A percentile compares a stretch with the other conserved stretches of the same genome.
These are phyloP conservation scores for Scaptomyza reducta DNA, from an alignment of 2,888 invertebrate species.

Conservation along the genomic window DNA sequence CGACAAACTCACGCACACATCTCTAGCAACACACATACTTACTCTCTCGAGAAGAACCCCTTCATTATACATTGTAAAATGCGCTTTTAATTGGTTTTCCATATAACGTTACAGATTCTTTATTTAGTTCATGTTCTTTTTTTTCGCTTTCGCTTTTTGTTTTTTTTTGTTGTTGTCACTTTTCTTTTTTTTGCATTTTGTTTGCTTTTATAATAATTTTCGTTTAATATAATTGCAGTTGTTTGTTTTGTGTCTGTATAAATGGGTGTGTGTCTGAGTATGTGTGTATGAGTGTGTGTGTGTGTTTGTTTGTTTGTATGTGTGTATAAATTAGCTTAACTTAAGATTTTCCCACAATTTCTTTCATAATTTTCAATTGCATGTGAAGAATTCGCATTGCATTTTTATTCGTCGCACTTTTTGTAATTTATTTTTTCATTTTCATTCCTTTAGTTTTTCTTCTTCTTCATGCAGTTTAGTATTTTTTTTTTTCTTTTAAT, in stretches of 20 bases:
- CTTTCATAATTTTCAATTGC: slow-evolving; percentile 23
- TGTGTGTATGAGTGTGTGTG: slow-evolving; percentile 22
- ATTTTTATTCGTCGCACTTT: slow-evolving; percentile 26
- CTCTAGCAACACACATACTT: background rate
- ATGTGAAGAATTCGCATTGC: slow-evolving; percentile 42
- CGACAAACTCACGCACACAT: background rate
- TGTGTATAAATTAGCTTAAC: slow-evolving; percentile 66
- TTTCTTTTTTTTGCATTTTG: slow-evolving; percentile 58
- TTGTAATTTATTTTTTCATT: too few relatives aligned
- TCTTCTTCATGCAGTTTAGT: slow-evolving; percentile 10
- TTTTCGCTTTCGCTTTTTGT: slow-evolving; percentile 53
- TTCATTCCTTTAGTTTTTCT: too few relatives aligned
- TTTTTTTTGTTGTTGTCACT: slow-evolving; percentile 44
- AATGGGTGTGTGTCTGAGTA: slow-evolving; percentile 49
- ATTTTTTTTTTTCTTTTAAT: slow-evolving; percentile 34
- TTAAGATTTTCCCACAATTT: slow-evolving; percentile 56
- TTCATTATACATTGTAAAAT: slow-evolving; percentile 24
- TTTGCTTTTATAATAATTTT: slow-evolving; percentile 69
- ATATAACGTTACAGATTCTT: slow-evolving; percentile 83
- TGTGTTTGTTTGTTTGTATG: slow-evolving; percentile 23
- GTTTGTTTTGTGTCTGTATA: slow-evolving; percentile 57
- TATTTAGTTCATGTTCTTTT: slow-evolving; percentile 71
- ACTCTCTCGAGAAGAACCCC: background rate
- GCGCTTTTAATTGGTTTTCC: slow-evolving; percentile 69
- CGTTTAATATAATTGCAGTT: slow-evolving; percentile 76